A percentile compares a stretch with the other conserved stretches of the same genome.
Conservation (phyloP, 1,140 invertebrate genomes). For the Galendromus occidentalis region DNA sequence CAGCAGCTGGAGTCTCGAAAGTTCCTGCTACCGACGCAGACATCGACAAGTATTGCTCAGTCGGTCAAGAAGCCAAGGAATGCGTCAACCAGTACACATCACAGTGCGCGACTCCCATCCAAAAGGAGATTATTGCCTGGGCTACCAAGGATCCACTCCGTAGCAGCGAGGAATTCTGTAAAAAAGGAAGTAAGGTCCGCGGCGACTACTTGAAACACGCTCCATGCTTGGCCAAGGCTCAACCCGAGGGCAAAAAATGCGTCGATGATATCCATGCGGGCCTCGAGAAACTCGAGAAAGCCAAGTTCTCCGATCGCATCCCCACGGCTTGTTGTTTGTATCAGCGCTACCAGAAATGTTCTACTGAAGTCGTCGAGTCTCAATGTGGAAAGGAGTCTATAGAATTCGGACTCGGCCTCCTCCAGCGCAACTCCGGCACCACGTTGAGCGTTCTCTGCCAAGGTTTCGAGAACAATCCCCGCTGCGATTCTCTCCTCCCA, state of each 20-base stretch:
- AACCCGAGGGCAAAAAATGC: neutral
- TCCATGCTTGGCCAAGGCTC: conserved; percentile 14
- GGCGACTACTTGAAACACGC: conserved; percentile 16
- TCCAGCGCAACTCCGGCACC: neutral
- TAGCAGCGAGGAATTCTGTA: conserved; percentile 21
- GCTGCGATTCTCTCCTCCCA: neutral
- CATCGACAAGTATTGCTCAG: neutral
- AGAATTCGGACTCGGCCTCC: neutral
- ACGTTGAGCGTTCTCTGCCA: neutral
- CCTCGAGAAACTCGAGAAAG: neutral
- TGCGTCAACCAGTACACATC: conserved; percentile 18
- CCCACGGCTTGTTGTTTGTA: conserved; percentile 16
- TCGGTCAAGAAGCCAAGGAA: conserved; percentile 16
- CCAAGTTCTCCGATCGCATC: neutral
- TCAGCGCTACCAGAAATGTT: conserved; percentile 16
- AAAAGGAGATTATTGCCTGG: conserved; percentile 21
- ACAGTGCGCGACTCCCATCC: conserved; percentile 22
- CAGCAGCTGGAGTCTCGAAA: neutral
- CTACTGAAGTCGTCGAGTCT: neutral
- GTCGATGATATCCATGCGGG: neutral
- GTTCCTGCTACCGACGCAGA: neutral
- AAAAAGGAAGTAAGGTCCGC: neutral
- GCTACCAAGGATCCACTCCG: conserved; percentile 18
- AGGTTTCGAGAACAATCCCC: neutral
- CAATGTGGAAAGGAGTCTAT: neutral